Percentiles rank a stretch among this genome's conserved stretches.
Conservation (phyloP, 1,140 invertebrate genomes). For the Plutomurus gul region DNA sequence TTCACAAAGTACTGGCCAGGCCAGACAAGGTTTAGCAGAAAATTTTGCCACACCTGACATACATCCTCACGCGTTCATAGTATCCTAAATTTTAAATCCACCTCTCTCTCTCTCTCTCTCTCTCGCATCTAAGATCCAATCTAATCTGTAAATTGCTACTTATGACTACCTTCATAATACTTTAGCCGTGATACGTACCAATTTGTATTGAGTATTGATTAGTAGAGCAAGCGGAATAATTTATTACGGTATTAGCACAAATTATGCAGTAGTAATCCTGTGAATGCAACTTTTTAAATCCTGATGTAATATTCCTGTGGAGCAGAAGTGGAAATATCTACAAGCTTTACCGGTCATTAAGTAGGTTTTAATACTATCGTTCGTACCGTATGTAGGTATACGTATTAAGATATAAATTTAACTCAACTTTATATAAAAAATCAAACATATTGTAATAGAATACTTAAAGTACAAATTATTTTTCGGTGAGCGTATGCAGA, state of each 20-base stretch:
- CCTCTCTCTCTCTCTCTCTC: background rate
- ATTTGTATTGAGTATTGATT: background rate
- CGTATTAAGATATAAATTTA: too few relatives aligned
- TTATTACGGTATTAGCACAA: background rate
- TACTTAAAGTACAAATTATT: too few relatives aligned
- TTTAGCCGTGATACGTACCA: background rate
- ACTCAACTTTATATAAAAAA: too few relatives aligned
- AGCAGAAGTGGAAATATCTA: too few relatives aligned
- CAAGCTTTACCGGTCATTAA: too few relatives aligned
- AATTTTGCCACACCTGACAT: constrained; percentile 1
- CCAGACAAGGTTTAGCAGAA: background rate
- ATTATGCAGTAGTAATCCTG: background rate
- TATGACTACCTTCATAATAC: background rate
- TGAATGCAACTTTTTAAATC: background rate
- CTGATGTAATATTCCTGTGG: too few relatives aligned
- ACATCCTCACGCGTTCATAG: constrained; percentile 14
- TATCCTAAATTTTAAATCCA: background rate
- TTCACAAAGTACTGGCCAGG: background rate
- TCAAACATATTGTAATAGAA: too few relatives aligned
- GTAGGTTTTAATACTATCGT: too few relatives aligned
- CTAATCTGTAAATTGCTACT: background rate
- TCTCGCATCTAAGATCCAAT: too few relatives aligned
- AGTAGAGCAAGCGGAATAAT: background rate
- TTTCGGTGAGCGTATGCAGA: too few relatives aligned
- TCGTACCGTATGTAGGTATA: too few relatives aligned